Percentiles rank a stretch among this genome's conserved stretches.
Conservation (phyloP, 1,140 invertebrate species). For the Ruditapes philippinarum region DNA sequence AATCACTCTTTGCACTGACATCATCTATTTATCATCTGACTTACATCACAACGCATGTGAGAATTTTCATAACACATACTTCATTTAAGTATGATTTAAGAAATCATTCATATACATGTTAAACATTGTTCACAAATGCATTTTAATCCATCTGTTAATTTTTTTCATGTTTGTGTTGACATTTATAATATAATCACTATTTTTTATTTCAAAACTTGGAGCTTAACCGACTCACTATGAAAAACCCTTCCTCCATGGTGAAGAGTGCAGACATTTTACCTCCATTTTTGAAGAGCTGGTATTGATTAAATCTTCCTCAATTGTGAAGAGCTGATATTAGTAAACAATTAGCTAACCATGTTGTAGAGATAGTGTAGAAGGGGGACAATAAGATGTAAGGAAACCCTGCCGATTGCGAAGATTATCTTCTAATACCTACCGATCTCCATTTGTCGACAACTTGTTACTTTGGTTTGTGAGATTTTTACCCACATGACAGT, state of each 20-base stretch:
- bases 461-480: constrained; percentile 17
- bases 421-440: constrained; percentile 54
- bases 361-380: neutral
- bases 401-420: constrained; percentile 1
- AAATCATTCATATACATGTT: no score
- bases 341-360: constrained; percentile 41
- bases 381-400: constrained; percentile 31
- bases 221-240: constrained; percentile 25
- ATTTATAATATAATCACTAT: no score
- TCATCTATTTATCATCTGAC: no score
- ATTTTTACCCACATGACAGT: neutral
- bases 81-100: no score
- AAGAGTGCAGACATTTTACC: neutral
- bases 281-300: constrained; percentile 20
- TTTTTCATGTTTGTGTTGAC: no score
- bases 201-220: constrained; percentile 28
- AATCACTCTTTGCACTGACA: no score
- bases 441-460: neutral
- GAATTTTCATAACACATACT: no score
- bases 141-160: no score
- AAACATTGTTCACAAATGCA: no score
- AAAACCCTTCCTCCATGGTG: constrained; percentile 2
- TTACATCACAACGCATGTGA: no score
- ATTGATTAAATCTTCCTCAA: constrained; percentile 18
- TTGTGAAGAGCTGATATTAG: constrained; percentile 53